Conservation (phyloP, 1,140 invertebrate genomes). For the Macrosteles quadrilineatus region DNA sequence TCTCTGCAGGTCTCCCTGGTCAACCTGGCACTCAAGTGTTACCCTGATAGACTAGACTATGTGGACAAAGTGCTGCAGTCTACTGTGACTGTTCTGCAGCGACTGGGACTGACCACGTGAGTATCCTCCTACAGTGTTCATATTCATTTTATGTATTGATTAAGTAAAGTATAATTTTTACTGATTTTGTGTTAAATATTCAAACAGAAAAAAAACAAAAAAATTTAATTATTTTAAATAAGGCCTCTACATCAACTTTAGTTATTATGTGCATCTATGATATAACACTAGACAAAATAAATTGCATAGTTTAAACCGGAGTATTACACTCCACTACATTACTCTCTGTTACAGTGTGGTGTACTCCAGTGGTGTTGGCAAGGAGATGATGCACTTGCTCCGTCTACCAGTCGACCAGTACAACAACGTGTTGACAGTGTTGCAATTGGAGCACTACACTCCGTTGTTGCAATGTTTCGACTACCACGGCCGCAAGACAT, state of each 20-base stretch:
- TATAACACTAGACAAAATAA: too few relatives aligned
- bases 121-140: too few relatives aligned
- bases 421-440: conserved; percentile 86
- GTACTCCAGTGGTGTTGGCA: conserved; percentile 43
- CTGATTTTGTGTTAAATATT: too few relatives aligned
- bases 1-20: conserved; percentile 93
- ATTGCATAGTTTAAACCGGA: too few relatives aligned
- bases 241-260: too few relatives aligned
- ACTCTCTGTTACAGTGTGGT: background rate
- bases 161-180: too few relatives aligned
- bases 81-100: conserved; percentile 83
- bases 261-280: too few relatives aligned
- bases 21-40: conserved; percentile 95
- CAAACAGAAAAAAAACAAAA: too few relatives aligned
- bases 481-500: conserved; percentile 81
- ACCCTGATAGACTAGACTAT: conserved; percentile 91
- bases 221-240: too few relatives aligned
- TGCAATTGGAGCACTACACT: conserved; percentile 81
- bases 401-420: conserved; percentile 95
- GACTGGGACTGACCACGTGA: conserved; percentile 74
- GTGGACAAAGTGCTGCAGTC: conserved; percentile 94
- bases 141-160: too few relatives aligned
- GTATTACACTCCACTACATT: too few relatives aligned
- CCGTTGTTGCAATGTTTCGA: conserved; percentile 87
- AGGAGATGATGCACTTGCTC: conserved; percentile 89